phyloP scores from a whole-genome alignment of 1,140 invertebrate genomes.

The Galleria mellonella region DNA sequence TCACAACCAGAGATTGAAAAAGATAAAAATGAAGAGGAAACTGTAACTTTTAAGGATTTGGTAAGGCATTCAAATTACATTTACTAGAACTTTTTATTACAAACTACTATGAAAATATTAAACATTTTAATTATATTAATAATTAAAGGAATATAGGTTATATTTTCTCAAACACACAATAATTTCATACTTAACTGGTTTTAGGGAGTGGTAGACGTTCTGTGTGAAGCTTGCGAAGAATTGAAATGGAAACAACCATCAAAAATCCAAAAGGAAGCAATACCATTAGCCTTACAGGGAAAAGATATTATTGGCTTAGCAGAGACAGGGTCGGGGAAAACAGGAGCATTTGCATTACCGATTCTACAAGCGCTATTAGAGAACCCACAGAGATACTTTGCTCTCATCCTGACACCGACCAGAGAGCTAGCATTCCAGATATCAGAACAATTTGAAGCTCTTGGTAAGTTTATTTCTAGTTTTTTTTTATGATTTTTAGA shows the following conservation, averaged over 20 bases:
- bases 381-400: slow-evolving; percentile 95
- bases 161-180: background rate
- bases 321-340: slow-evolving; percentile 99
- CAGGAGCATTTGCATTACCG: slow-evolving; percentile 96
- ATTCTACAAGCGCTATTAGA: slow-evolving; percentile 94
- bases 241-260: slow-evolving; percentile 96
- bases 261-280: slow-evolving; percentile 95
- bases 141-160: background rate
- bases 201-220: slow-evolving; percentile 92
- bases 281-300: slow-evolving; percentile 92
- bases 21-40: slow-evolving; percentile 39
- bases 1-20: slow-evolving; percentile 15
- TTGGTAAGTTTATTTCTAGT: slow-evolving; percentile 76
- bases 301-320: slow-evolving; percentile 97
- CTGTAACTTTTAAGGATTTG: slow-evolving; percentile 77
- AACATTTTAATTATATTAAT: background rate
- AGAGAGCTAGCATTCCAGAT: slow-evolving; percentile 98
- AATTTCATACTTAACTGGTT: slow-evolving; percentile 8
- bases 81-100: background rate
- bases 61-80: slow-evolving; percentile 51
- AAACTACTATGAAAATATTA: background rate
- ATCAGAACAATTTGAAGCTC: slow-evolving; percentile 95
- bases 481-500: too few relatives aligned
- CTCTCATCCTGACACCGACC: slow-evolving; percentile 95
- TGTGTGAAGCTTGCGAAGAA: slow-evolving; percentile 93